Base-by-base conservation (phyloP, 2,113 vertebrate species). In the Numenius arquata region DNA sequence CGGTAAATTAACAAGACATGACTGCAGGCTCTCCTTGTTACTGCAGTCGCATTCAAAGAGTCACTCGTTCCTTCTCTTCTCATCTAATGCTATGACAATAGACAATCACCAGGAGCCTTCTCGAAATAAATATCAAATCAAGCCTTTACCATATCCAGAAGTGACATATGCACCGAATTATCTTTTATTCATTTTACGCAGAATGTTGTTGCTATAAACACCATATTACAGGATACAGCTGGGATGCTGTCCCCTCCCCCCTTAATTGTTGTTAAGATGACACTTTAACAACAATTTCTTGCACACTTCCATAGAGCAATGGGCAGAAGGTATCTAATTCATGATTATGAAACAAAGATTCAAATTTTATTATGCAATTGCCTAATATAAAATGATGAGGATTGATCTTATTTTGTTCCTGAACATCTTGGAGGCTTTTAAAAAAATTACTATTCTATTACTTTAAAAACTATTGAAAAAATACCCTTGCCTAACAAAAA, bases 1-100 rank as follows among this genome's bases (percentile, higher is more conserved):
- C 21, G 32, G 95, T 81, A 98, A 98, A 98, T 98, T 98, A 98
- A 97, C 97, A 97, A 97, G 96, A 97, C 96, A 96, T 98, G 97
- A 97, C 98, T 96, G 92, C 84, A 97, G 96, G 97, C 95, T 97
- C 94, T 98, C 95, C 96, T 98, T 96, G 92, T 96, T 95, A 75
- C 95, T 91, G 92, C 88, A 96, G 81, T 95, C 97, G 97, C 93
- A 97, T 97, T 97, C 95, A 97, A 93, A 96, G 94, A 97, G 90
- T 85, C 59, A 62, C 89, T 95, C 22, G 0, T 59, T 77, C 52
- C 88, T 67, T 52, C 47, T 84, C 94, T 85, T 95, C 88, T 96
- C 83, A 94, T 97, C 94, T 96, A 95, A 78, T 89, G 56, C 87
- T 88, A 48, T 36, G 90, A 98, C 96, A 98, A 97, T 88, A 96